Evolutionary conservation across 2,888 invertebrate genomes (phyloP), one percentile per base, ranked within the genome.

Genomic region (Mythimna ferrago): DNA sequence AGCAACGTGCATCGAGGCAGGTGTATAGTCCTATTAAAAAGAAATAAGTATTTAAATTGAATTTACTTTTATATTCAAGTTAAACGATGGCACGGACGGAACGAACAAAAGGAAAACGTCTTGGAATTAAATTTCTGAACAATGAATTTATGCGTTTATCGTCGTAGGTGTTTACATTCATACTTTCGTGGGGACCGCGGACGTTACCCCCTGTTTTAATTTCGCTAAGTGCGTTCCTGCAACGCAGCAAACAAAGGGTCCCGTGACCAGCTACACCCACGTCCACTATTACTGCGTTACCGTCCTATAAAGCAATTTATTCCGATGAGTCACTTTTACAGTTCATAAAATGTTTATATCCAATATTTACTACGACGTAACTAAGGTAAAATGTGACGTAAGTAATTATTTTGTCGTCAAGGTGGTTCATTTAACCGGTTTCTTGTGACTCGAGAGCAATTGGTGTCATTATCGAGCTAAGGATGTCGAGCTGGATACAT

Each of bases 141-240:
- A 76, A 64, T 57, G n/a, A 66, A 69, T 69, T 75, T 79, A 80
- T 82, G 74, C 71, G 66, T 66, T 58, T 58, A 61, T 71, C 32
- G 16, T 70, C 16, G 67, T 74, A 57, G 68, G 76, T 65, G 73
- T 76, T 76, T 82, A 76, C 74, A 76, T 73, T 65, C 68, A 81
- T 88, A 87, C 85, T 89, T 89, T 87, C 62, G 83, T 84, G 84
- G 87, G 88, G 83, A 73, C 73, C 56, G 80, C 86, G 92, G 91
- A 88, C 92, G 88, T 90, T 92, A 91, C 92, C 93, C 93, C 94
- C 57, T 74, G 83, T 88, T 94, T 94, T 95, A 95, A 96, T 96
- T 95, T 95, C 87, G 90, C 94, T 94, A 91, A 96, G 95, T 95
- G 95, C 93, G 91, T 92, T 93, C 93, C 94, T 90, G 93, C 93